phyloP scores from a whole-genome alignment of 2,113 vertebrate species.

The Gopherus flavomarginatus region DNA sequence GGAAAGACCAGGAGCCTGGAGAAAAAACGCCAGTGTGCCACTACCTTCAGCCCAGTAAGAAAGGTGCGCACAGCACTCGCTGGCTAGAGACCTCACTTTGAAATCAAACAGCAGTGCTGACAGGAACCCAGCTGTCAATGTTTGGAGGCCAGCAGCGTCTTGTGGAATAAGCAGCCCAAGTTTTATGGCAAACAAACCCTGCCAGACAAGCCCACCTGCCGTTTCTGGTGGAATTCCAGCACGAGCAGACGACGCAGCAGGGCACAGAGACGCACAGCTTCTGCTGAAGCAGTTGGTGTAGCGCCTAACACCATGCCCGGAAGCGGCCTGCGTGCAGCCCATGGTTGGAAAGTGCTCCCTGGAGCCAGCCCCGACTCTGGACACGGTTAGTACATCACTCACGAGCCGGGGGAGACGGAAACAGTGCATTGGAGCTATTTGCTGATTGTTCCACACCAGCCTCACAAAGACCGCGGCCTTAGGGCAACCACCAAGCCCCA shows the following conservation, averaged over 20 bases:
- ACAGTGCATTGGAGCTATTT: background rate
- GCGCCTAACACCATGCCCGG: background rate
- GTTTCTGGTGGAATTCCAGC: background rate
- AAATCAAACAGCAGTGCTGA: background rate
- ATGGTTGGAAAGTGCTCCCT: background rate
- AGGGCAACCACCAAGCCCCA: too few species aligned
- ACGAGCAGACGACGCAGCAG: background rate
- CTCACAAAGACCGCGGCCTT: too few species aligned
- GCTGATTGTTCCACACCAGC: too few species aligned
- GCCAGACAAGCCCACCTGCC: background rate
- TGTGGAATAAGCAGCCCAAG: background rate
- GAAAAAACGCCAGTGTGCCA: too few species aligned
- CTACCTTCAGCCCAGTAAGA: too few species aligned
- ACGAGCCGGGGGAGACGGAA: background rate
- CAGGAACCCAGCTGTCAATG: background rate
- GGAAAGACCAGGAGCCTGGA: background rate
- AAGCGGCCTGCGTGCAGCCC: background rate
- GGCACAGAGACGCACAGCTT: background rate
- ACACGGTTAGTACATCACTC: background rate
- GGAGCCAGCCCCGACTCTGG: too few species aligned
- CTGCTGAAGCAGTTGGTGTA: background rate
- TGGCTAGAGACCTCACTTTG: background rate
- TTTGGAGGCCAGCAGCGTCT: background rate
- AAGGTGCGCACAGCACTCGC: background rate
- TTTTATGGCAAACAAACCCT: background rate